A percentile compares a stretch with the other conserved stretches of the same genome.
Evolutionary conservation across 2,797 vertebrate species (phyloP).

Genomic region (Sphenopsis melanotis): DNA sequence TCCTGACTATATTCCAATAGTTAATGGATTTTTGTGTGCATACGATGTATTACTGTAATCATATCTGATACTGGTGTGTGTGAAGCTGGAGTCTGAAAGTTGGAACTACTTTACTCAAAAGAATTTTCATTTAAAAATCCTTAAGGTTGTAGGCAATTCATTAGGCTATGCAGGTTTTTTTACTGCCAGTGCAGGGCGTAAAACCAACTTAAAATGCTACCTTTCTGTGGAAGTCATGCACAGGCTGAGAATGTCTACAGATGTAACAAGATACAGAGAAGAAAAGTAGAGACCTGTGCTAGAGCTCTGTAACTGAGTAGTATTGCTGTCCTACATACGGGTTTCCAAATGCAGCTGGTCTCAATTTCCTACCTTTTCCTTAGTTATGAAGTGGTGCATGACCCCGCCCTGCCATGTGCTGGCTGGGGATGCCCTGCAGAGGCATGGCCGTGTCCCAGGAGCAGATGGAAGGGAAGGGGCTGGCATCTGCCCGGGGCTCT

Average conservation of each 20-base stretch:
- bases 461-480: background rate
- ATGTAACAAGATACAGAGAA: background rate
- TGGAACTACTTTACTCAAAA: background rate
- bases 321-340: background rate
- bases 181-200: background rate
- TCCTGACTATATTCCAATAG: background rate
- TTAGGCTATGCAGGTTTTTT: background rate
- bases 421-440: rapidly evolving
- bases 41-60: background rate
- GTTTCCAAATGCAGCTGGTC: background rate
- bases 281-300: background rate
- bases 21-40: background rate
- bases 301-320: background rate
- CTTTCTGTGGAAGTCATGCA: background rate
- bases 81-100: background rate
- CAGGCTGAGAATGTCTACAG: background rate
- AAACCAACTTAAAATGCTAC: background rate
- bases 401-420: rapidly evolving
- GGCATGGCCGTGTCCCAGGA: rapidly evolving
- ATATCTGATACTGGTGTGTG: background rate
- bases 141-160: background rate
- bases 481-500: background rate
- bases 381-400: rapidly evolving
- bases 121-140: background rate
- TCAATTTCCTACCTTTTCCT: background rate